phyloP scores from a whole-genome alignment of 2,888 invertebrate genomes.

The Thymelicus acteon region DNA sequence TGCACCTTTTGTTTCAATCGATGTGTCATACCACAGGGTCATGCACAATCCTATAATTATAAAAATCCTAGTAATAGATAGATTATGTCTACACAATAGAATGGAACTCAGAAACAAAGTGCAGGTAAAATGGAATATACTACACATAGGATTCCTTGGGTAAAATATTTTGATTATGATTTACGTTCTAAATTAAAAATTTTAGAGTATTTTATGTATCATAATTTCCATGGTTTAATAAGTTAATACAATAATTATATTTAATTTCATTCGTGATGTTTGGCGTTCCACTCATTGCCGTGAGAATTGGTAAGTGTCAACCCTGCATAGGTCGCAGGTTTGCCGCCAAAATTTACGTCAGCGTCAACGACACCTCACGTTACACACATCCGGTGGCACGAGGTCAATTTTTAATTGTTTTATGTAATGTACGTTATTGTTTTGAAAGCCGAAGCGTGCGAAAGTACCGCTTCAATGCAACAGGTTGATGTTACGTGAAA shows the following conservation, averaged over 20 bases:
- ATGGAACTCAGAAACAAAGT: too few relatives aligned
- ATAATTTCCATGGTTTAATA: too few relatives aligned
- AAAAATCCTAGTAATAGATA: too few relatives aligned
- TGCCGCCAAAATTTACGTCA: slow-evolving; percentile 62
- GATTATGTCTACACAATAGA: too few relatives aligned
- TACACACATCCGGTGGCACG: slow-evolving; percentile 67
- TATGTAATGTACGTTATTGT: slow-evolving; percentile 75
- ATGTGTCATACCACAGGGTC: slow-evolving; percentile 43
- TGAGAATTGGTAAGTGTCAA: slow-evolving; percentile 23
- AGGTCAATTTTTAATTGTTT: slow-evolving; percentile 77
- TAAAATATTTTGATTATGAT: too few relatives aligned
- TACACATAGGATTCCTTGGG: too few relatives aligned
- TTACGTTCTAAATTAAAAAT: not conserved
- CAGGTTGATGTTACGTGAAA: slow-evolving; percentile 28
- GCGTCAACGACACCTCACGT: slow-evolving; percentile 61
- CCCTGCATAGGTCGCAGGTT: slow-evolving; percentile 32
- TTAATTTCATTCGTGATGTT: too few relatives aligned
- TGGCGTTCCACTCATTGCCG: too few relatives aligned
- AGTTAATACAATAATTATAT: too few relatives aligned
- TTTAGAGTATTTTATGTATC: too few relatives aligned
- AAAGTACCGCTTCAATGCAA: slow-evolving; percentile 56
- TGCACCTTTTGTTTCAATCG: slow-evolving; percentile 77
- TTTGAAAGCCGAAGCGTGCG: slow-evolving; percentile 66
- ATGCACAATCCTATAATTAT: not conserved
- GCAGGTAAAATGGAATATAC: too few relatives aligned